Evolutionary conservation across 2,113 vertebrate genomes (phyloP), one percentile per base, ranked within the genome.

Genomic region (Megaceryle torquata): DNA sequence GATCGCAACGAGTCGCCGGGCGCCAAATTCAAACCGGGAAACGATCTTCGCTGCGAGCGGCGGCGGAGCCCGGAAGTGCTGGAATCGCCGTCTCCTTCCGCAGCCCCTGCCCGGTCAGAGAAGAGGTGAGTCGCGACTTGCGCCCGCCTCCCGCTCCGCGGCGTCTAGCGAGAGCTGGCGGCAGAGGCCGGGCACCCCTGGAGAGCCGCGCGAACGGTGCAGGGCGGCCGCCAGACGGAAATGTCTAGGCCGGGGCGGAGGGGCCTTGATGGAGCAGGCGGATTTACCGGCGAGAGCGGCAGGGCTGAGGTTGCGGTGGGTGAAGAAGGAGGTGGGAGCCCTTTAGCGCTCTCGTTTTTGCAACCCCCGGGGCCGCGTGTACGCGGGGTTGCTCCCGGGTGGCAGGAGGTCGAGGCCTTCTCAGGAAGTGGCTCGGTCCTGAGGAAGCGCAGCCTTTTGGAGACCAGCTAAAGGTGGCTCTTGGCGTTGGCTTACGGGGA

Each of bases 21-120:
- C 99, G 99, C 99, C 98, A 99, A 99, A 99, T 99, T 99, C 98
- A 99, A 99, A 99, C 95, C 64, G 92, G 94, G 95, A 95, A 92
- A 91, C 76, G 88, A 90, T 89, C 50, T 5, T 12, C 2, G 11
- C 37, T 13, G 78, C 28, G 29, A 77, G 33, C 1, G 57, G 44
- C 0, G 29, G 31, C 2, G 2, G 22, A 21, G 74, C 1, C 68
- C 50, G 84, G 86, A 70, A 94, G 93, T 15, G 74, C 9, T 0
- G 44, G 43, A 3, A 25, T 2, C 1, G 69, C 22, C 2, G 67
- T 31, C 9, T 48, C 31, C 57, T n/a, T 2, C 61, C 7, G 20
- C 44, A 17, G 46, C 22, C 51, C 19, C 81, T 19, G 68, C 67
- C 86, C 2, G 22, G 15, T 61, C 16, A 10, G 69, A 59, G 37